Evolutionary conservation across 2,113 vertebrate genomes (phyloP), one percentile per base, ranked within the genome.

Genomic region (Notiomystis cincta): DNA sequence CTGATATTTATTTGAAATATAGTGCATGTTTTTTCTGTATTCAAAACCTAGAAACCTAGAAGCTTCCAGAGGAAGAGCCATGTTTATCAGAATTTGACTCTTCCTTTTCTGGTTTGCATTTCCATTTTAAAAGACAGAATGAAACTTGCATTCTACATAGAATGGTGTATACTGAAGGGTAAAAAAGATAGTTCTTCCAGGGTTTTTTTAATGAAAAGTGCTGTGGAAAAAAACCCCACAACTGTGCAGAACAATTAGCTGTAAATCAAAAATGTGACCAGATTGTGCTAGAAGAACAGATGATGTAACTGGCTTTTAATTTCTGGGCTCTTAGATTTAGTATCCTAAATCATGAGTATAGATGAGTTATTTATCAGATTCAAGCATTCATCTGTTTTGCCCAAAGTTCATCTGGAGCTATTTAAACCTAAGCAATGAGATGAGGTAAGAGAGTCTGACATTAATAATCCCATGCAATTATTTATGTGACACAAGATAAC

Each of bases 261-360:
- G 31, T 96, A 94, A 96, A 96, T 94, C 64, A 93, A 62, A 95
- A 94, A 94, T 60, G 31, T 64, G 54, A 80, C 35, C 75, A 96
- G 82, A 86, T 82, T 90, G 71, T 75, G 50, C 70, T 92, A 90
- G 23, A 87, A 84, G 73, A 87, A 73, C 30, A 88, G 71, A 96
- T 90, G 87, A 96, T 92, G 67, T 60, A 94, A 93, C 7, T 47
- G 60, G 17, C 17, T 85, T 95, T 93, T 91, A 6, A 54, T 93
- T 95, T 92, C 87, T 90, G 15, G 27, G 35, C 71, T 95, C 51
- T 62, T 66, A 82, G 27, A 66, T 77, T 94, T 87, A 71, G 47
- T 69, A 84, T 58, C 66, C 21, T 93, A 95, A 90, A 86, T 90
- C 82, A 88, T 70, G 69, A 95, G 27, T 47, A 47, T 28, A 88